Base-by-base conservation (phyloP, 1,140 invertebrate genomes). In the Brachionus paranguensis region DNA sequence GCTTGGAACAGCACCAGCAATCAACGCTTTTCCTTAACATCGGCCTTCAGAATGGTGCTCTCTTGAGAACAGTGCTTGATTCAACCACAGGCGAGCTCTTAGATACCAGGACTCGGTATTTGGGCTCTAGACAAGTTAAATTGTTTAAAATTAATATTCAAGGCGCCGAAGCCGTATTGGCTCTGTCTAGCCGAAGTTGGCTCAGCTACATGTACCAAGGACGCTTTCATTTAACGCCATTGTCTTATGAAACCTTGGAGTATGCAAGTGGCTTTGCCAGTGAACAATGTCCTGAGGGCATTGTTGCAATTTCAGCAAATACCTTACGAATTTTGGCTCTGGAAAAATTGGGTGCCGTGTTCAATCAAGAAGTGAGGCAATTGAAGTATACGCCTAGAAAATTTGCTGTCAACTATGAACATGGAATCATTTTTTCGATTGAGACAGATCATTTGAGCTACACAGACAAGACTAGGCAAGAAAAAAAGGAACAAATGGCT, bases 361-460 rank as follows among this genome's bases (percentile, higher is more conserved):
- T 99, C 87, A 99, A 99, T 91, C 96, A 99, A 89, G 91, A 92
- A 47, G 88, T 85, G 27, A 33, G 29, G 10, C 47, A 94, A 0
- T 89, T 99, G 33, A 95, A 98, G 85, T 98, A 96, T 87, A 99
- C 98, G 0, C 97, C 97, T 0, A 91, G 97, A 37, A 95, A 96
- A 86, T 98, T 99, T 89, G 93, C 95, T 0, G 94, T 99, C 70
- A 96, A 99, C 89, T 92, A 92, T 8, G 95, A 97, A 85, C 94
- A 94, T n/a, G 93, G 96, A 87, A 91, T 98, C 45, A 91, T 98
- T 45, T 92, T 97, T 17, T 88, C 91, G 17, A 93, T 98, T 72
- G 97, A 99, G 89, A 98, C 97, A 8, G 98, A 99, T 89, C 97
- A 99, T 87, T 99, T 99, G 89, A 94, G 97, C 0, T 99, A 99